Evolutionary conservation across 2,888 invertebrate species (phyloP).

Genomic region (Latrodectus elegans): DNA sequence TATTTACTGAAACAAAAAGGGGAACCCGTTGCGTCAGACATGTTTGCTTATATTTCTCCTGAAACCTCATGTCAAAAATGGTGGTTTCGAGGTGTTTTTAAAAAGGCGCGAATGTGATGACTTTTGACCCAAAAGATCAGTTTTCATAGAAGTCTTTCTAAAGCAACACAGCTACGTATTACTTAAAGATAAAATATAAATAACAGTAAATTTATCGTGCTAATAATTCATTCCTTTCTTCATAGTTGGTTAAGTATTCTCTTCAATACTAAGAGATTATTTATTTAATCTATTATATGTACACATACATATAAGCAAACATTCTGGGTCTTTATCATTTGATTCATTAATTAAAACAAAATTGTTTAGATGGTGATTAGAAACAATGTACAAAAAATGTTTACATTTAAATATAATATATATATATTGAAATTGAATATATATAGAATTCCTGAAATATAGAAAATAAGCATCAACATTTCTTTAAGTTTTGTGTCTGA

Average conservation of each 20-base stretch:
- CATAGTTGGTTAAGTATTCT: conserved; percentile 27
- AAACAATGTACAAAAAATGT: too few species aligned
- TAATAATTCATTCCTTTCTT: conserved; percentile 57
- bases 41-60: conserved; percentile 62
- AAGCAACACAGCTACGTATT: conserved; percentile 35
- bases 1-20: conserved; percentile 49
- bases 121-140: conserved; percentile 52
- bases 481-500: too few species aligned
- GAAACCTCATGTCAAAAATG: conserved; percentile 42
- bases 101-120: conserved; percentile 52
- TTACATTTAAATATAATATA: too few species aligned
- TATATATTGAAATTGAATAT: too few species aligned
- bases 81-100: conserved; percentile 16
- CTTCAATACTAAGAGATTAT: conserved; percentile 28
- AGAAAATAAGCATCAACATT: too few species aligned
- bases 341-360: too few species aligned
- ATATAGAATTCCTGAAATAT: too few species aligned
- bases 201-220: conserved; percentile 61
- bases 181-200: conserved; percentile 63
- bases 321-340: too few species aligned
- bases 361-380: too few species aligned
- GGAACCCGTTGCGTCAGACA: conserved; percentile 52
- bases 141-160: conserved; percentile 36
- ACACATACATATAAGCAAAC: too few species aligned
- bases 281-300: conserved; percentile 22